These are phyloP conservation scores for Marcusenius ussheri DNA, from an alignment of 2,113 vertebrate genomes.

Conservation along the genomic window DNA sequence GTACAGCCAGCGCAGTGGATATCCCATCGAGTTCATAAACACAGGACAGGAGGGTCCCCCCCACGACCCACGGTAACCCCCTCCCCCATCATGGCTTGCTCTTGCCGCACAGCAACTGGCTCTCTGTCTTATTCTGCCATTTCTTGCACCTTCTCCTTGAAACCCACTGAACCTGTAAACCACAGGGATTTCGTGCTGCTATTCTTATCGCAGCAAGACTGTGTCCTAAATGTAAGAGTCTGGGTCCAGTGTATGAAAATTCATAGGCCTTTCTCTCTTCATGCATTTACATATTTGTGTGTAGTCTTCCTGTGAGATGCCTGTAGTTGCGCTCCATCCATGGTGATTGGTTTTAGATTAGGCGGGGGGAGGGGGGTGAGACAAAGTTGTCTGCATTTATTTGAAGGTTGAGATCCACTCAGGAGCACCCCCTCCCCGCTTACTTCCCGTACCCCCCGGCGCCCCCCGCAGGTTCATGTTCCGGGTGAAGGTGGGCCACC, in stretches of 20 bases:
- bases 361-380: neutral
- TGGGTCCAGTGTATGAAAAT: neutral
- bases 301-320: neutral
- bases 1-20: constrained; percentile 82
- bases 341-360: neutral
- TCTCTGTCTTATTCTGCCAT: neutral
- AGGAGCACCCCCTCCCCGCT: neutral
- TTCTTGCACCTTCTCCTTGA: constrained; percentile 1
- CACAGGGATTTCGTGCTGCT: neutral
- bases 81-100: no score
- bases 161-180: constrained; percentile 6
- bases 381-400: neutral
- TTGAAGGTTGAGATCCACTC: neutral
- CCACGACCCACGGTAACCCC: constrained; percentile 82
- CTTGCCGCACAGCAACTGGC: neutral
- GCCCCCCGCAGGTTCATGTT: constrained; percentile 80
- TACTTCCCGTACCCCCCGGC: neutral
- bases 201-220: neutral
- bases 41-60: constrained; percentile 85
- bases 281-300: neutral
- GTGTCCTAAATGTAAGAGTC: constrained; percentile 1
- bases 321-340: neutral
- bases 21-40: constrained; percentile 78
- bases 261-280: neutral
- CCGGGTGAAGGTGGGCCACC: constrained; percentile 80